Conservation (phyloP, 2,888 invertebrate genomes). For the Mechanitis mazaeus region DNA sequence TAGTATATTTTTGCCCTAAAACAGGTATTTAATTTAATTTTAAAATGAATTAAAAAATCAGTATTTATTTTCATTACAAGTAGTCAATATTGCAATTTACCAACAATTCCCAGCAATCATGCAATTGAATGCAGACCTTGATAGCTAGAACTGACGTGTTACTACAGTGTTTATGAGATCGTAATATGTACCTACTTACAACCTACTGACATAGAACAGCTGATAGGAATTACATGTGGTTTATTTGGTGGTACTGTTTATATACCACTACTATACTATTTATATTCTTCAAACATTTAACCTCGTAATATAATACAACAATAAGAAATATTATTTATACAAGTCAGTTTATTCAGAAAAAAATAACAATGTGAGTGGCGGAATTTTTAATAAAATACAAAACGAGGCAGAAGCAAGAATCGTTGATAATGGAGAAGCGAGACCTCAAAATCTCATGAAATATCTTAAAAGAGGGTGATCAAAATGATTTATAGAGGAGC, state of each 20-base stretch:
- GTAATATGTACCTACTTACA: not conserved
- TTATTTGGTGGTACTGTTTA: too few species aligned
- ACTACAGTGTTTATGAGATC: not conserved
- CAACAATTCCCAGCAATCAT: constrained; percentile 12
- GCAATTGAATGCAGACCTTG: constrained; percentile 21
- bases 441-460: constrained; percentile 33
- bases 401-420: not conserved
- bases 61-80: not conserved
- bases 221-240: not conserved
- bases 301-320: too few species aligned
- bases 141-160: not conserved
- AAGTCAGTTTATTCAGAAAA: too few species aligned
- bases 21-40: not conserved
- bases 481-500: constrained; percentile 53
- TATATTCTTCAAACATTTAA: too few species aligned
- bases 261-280: too few species aligned
- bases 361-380: not conserved
- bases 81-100: constrained; percentile 4
- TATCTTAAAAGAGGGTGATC: constrained; percentile 44
- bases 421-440: not conserved
- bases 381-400: not conserved
- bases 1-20: not conserved
- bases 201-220: not conserved
- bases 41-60: not conserved
- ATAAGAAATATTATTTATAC: too few species aligned